These are phyloP conservation scores for Xestia sexstrigata DNA, from an alignment of 2,888 invertebrate species.

Conservation along the genomic window DNA sequence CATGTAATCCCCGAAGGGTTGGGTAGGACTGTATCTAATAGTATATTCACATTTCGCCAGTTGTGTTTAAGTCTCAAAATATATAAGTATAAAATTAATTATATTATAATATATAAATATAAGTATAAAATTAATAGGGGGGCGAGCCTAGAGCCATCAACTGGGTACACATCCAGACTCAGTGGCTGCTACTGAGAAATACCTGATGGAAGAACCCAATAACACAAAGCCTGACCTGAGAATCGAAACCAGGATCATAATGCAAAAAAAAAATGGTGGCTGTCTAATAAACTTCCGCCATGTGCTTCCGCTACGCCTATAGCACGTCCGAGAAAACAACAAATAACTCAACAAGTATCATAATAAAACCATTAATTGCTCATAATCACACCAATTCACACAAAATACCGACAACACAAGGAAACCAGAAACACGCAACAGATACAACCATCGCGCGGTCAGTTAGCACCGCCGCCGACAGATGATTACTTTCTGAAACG, in stretches of 20 bases:
- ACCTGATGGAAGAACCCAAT: too few species aligned
- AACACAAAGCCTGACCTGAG: too few species aligned
- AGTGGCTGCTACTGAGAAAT: too few species aligned
- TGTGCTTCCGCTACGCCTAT: background rate
- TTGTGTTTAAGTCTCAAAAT: background rate
- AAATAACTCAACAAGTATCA: background rate
- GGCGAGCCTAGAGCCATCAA: background rate
- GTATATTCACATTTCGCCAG: too few species aligned
- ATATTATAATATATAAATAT: too few species aligned
- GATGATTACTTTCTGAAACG: slow-evolving; percentile 63
- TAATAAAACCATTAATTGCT: slow-evolving; percentile 8
- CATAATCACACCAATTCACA: background rate
- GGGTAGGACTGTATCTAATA: too few species aligned
- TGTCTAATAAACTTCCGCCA: background rate
- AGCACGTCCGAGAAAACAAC: too few species aligned
- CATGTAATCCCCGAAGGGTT: too few species aligned
- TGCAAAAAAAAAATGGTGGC: background rate
- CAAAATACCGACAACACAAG: slow-evolving; percentile 9
- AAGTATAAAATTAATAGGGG: too few species aligned
- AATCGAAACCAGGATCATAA: too few species aligned
- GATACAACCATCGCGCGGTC: slow-evolving; percentile 19
- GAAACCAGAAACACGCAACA: slow-evolving; percentile 11
- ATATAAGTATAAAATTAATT: too few species aligned
- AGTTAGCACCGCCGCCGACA: slow-evolving; percentile 22
- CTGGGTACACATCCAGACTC: background rate